These are phyloP conservation scores for Pecten maximus DNA, from an alignment of 2,888 invertebrate species.

Conservation along the genomic window DNA sequence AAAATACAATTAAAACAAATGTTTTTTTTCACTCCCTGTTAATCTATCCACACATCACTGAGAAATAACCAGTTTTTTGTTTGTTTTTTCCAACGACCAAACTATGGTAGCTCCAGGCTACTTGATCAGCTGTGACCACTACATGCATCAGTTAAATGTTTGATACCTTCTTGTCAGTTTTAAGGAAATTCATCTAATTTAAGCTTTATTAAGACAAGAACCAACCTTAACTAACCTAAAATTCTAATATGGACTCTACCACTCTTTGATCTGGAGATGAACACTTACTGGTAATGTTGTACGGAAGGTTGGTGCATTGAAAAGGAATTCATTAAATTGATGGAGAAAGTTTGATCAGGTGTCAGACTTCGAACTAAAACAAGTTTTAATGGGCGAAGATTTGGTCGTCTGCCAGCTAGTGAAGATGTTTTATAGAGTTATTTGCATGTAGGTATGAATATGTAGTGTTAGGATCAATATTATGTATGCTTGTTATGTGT, in stretches of 20 bases:
- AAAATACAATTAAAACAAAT: too few relatives aligned
- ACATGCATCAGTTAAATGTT: not conserved
- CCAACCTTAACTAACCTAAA: not conserved
- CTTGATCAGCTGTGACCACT: not conserved
- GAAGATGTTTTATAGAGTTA: not conserved
- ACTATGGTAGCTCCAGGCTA: not conserved
- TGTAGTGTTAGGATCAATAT: not conserved
- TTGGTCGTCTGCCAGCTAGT: not conserved
- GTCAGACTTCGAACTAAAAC: not conserved
- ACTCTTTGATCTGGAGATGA: not conserved
- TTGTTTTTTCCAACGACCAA: not conserved
- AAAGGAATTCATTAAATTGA: conserved; percentile 4
- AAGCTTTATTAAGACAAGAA: not conserved
- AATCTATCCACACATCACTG: not conserved
- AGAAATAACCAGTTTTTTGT: not conserved
- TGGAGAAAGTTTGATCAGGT: not conserved
- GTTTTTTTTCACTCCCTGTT: not conserved
- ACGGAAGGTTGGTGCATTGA: not conserved
- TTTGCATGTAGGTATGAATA: not conserved
- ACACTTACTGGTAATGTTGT: not conserved
- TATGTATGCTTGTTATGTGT: not conserved
- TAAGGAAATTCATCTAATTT: not conserved
- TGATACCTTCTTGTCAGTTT: not conserved
- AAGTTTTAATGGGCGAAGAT: not conserved
- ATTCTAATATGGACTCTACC: not conserved